Evolutionary conservation across 2,113 vertebrate species (phyloP), one percentile per base, ranked within the genome.

Genomic region (Baryphthengus martii): DNA sequence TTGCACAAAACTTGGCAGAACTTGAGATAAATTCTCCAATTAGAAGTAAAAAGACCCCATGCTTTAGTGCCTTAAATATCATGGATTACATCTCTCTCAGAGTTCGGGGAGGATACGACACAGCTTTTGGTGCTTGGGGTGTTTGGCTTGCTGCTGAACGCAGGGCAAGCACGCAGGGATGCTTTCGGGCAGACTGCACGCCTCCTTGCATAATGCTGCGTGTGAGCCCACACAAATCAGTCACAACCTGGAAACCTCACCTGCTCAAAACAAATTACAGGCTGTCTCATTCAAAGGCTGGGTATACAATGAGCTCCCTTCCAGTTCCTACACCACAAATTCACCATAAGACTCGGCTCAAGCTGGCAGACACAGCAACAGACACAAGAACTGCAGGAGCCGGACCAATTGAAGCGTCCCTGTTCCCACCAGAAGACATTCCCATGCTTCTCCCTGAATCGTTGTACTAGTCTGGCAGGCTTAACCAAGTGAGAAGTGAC

Each of bases 391-490:
- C 26, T 33, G 35, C 58, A 73, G 58, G 28, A 86, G 44, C 19
- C 53, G 16, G 17, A 25, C 11, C 0, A 0, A 31, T 15, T 13
- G 2, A 83, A 83, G 16, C 2, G 17, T 28, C 1, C 1, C 72
- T 37, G 20, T 17, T 88, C 44, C 71, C 40, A 29, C 26, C 47
- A 79, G 44, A 49, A 53, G 42, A 55, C 0, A 3, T 61, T 84
- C 50, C 28, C 10, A 3, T 37, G 40, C 15, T 62, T 85, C 77
- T 86, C 68, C 72, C 49, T 44, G 42, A 74, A 75, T 62, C 31
- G 21, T 35, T 78, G 77, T 58, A 62, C 37, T 24, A 70, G 31
- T 37, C 33, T 93, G 71, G 53, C 24, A 79, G 62, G 67, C 61
- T 79, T 59, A 33, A 37, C 18, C 17, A 42, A 8, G 5, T 53